Evolutionary conservation across 2,797 vertebrate genomes (phyloP).

Genomic region (Xerus rutilus): DNA sequence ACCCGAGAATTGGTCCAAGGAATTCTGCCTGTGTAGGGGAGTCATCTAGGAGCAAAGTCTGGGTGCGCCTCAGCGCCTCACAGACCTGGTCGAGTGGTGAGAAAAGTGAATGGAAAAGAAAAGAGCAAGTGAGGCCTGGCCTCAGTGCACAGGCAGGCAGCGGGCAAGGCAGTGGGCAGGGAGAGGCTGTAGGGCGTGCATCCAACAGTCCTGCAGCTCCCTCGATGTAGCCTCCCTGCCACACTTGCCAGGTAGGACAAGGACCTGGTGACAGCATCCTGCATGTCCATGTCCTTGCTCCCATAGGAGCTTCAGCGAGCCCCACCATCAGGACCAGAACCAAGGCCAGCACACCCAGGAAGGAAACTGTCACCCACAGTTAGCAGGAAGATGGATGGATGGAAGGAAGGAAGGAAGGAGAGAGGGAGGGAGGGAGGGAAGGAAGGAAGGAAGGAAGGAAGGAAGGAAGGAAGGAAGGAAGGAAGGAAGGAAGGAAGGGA

Average conservation of each 20-base stretch:
- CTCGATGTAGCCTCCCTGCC: accelerated
- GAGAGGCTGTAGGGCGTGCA: no score
- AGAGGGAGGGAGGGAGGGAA: not conserved
- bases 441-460: no score
- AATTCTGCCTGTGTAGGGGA: not conserved
- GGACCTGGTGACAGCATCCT: not conserved
- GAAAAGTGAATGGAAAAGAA: not conserved
- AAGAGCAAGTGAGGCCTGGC: not conserved
- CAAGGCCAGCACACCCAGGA: not conserved
- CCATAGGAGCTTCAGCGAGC: not conserved
- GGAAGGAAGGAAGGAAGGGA: no score
- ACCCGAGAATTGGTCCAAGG: not conserved
- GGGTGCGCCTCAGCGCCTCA: not conserved
- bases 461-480: no score
- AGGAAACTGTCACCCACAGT: not conserved
- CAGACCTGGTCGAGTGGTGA: not conserved
- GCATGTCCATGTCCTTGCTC: accelerated
- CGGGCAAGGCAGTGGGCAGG: accelerated
- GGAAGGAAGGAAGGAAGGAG: no score
- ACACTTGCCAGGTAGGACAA: not conserved
- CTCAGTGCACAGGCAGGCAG: not conserved
- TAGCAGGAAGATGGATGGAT: no score
- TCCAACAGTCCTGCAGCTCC: not conserved
- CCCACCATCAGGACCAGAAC: not conserved
- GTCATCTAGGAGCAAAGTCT: not conserved